phyloP scores from a whole-genome alignment of 2,888 invertebrate species.

The Eupithecia pulchellata region DNA sequence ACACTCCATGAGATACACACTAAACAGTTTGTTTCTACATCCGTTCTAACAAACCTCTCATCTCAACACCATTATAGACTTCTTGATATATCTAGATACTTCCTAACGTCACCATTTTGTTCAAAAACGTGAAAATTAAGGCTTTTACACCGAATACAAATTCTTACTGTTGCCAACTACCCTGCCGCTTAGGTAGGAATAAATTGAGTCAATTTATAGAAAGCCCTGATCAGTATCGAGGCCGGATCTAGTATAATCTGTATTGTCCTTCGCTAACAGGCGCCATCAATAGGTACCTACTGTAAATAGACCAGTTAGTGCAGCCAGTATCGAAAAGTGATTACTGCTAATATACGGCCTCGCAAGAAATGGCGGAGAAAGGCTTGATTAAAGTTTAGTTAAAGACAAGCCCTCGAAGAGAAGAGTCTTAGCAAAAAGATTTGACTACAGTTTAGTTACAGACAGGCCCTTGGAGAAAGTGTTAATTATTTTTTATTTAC shows the following conservation, averaged over 20 bases:
- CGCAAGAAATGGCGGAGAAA: conserved; percentile 25
- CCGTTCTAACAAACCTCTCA: too few relatives aligned
- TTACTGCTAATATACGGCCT: conserved; percentile 44
- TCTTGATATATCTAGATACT: neutral
- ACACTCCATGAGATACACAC: neutral
- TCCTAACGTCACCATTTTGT: neutral
- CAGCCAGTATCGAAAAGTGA: conserved; percentile 52
- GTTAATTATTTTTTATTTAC: too few relatives aligned
- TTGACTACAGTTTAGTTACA: too few relatives aligned
- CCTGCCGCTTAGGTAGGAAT: neutral
- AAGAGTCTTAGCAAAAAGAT: too few relatives aligned
- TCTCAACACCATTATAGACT: neutral
- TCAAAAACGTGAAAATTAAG: neutral
- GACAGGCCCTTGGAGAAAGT: too few relatives aligned
- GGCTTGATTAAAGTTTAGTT: neutral
- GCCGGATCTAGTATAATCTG: conserved; percentile 48
- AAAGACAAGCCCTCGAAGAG: neutral
- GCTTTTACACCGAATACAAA: neutral
- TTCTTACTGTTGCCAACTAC: neutral
- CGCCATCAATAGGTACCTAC: conserved; percentile 71
- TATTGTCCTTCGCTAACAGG: conserved; percentile 55
- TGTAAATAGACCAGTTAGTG: conserved; percentile 61
- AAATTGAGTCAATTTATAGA: conserved; percentile 11
- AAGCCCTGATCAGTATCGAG: conserved; percentile 17
- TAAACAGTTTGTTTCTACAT: neutral